Evolutionary conservation across 2,113 vertebrate genomes (phyloP).

Genomic region (Hoplias malabaricus): DNA sequence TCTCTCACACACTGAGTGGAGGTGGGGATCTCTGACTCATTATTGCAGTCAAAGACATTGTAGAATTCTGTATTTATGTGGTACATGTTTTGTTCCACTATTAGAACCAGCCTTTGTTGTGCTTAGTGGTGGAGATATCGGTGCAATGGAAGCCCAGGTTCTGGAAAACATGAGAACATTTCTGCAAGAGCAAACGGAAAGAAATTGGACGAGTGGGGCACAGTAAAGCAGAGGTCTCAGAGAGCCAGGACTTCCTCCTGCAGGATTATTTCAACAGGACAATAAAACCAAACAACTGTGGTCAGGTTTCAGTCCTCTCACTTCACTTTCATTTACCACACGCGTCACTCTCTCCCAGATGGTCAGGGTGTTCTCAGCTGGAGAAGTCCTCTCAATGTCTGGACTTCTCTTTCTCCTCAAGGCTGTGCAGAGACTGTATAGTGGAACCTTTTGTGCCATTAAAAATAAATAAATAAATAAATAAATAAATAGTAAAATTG

Average conservation of each 20-base stretch:
- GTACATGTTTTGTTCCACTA: no score
- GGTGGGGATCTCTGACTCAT: no score
- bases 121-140: conserved; percentile 16
- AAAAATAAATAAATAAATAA: no score
- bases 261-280: conserved; percentile 6
- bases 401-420: no score
- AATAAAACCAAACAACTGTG: conserved; percentile 14
- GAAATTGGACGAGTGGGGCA: neutral
- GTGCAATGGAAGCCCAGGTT: conserved; percentile 25
- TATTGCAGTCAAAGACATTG: no score
- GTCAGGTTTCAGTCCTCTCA: conserved; percentile 12
- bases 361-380: neutral
- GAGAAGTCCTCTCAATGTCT: no score
- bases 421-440: no score
- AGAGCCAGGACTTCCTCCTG: conserved; percentile 10
- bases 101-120: conserved; percentile 51
- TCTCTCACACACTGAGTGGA: no score
- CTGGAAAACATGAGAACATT: conserved; percentile 24
- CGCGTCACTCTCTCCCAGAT: neutral
- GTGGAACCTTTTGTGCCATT: no score
- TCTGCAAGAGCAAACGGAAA: conserved; percentile 16
- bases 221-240: neutral
- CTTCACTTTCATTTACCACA: neutral
- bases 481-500: no score
- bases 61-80: no score